Conservation (phyloP, 2,113 vertebrate genomes). For the Ptilonorhynchus violaceus region DNA sequence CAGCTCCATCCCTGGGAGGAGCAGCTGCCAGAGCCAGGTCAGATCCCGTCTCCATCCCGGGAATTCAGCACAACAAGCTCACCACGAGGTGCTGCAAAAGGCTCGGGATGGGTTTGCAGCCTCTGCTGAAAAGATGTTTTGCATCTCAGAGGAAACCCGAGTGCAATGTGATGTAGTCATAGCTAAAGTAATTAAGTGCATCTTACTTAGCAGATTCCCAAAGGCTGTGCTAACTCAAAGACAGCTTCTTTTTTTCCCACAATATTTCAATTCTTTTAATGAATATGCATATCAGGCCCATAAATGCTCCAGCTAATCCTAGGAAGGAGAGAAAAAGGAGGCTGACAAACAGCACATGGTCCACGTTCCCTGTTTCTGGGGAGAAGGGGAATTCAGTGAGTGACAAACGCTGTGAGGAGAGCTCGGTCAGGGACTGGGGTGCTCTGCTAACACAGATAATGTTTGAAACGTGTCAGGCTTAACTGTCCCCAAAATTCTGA, state of each 20-base stretch:
- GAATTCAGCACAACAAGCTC: neutral
- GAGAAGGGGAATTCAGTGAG: neutral
- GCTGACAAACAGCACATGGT: neutral
- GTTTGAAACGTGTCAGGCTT: neutral
- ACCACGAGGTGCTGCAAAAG: neutral
- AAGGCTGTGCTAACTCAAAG: slow-evolving; percentile 40
- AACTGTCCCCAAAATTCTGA: neutral
- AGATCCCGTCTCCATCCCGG: accelerated
- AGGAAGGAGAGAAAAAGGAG: neutral
- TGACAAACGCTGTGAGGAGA: neutral
- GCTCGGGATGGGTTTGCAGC: neutral
- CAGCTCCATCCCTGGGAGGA: neutral
- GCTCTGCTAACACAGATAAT: neutral
- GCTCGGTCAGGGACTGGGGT: neutral
- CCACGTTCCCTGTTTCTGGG: neutral
- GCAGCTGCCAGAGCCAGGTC: accelerated
- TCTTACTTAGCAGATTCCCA: slow-evolving; percentile 55
- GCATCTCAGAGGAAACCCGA: slow-evolving; percentile 25
- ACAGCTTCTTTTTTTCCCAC: neutral
- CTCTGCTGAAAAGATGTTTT: neutral
- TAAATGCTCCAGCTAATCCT: neutral
- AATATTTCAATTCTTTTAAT: neutral
- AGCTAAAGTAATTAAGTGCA: slow-evolving; percentile 51
- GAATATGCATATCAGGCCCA: slow-evolving; percentile 5
- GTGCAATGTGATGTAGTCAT: neutral